These are phyloP conservation scores for Aptenodytes forsteri DNA, from an alignment of 2,113 vertebrate genomes.

Conservation along the genomic window DNA sequence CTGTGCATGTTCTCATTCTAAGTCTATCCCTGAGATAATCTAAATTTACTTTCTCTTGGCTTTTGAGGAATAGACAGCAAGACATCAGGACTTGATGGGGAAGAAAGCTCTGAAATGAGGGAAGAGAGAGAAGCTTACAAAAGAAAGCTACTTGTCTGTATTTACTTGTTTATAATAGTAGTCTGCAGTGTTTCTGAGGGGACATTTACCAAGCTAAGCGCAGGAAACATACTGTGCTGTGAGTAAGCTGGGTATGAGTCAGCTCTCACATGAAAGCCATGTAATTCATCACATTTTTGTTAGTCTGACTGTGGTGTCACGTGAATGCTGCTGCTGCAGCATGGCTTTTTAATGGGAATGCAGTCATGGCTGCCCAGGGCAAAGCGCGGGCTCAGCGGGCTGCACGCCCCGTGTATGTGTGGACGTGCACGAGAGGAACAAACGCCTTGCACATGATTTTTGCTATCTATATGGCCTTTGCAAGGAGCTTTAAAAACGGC, in stretches of 20 bases:
- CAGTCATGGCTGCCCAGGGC: not conserved
- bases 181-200: not conserved
- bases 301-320: not conserved
- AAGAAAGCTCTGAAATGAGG: not conserved
- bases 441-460: not conserved
- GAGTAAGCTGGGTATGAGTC: not conserved
- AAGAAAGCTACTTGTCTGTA: not conserved
- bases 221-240: not conserved
- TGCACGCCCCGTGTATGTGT: accelerated
- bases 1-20: not conserved
- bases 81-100: not conserved
- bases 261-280: not conserved
- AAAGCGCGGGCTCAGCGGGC: not conserved
- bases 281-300: not conserved
- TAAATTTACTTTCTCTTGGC: not conserved
- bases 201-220: not conserved
- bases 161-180: not conserved
- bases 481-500: not conserved
- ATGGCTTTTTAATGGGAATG: not conserved
- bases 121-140: not conserved
- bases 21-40: not conserved
- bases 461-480: not conserved
- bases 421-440: not conserved
- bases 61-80: not conserved
- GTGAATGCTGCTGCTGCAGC: accelerated